Evolutionary conservation across 2,113 vertebrate genomes (phyloP), one percentile per base, ranked within the genome.

Genomic region (Pelobates fuscus): DNA sequence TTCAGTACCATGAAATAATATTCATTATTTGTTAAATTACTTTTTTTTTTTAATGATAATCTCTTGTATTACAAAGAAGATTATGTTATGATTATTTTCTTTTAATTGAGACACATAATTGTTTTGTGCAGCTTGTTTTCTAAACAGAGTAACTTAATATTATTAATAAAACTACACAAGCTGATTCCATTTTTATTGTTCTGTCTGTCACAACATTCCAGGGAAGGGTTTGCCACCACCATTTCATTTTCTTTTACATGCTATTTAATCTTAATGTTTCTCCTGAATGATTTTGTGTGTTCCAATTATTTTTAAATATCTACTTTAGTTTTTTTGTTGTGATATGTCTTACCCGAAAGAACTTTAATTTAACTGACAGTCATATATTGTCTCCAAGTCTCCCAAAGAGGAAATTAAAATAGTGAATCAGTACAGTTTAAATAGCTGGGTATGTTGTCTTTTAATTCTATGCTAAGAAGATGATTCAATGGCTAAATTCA

Each of bases 131-230:
- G 44, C 21, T 57, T 57, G 5, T 23, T 57, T 57, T 18, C 21
- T 57, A 21, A 57, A 23, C 21, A 23, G 54, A 57, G 8, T 57
- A 8, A 23, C 21, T 7, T 57, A 57, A 57, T 5, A 23, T 5
- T 18, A 49, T 49, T 49, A 49, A 49, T 49, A 24, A 23, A 23
- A 23, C 21, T 6, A 11, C 20, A 57, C 54, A 57, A 17, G n/a
- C 6, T 57, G 8, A 57, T 57, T 57, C 20, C 5, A 57, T 57
- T 57, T 57, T 21, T 57, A 21, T 57, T 57, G 54, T 57, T 57
- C n/a, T 57, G 20, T 57, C 4, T 8, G 54, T 24, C 21, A 24
- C 54, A 57, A 57, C 21, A 49, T 49, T 17, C 12, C 17, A 14
- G 17, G 44, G 17, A 1, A 1, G 44, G 44, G 17, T 18, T 11